phyloP scores from a whole-genome alignment of 2,888 invertebrate genomes.

The Calliopum simillimum region DNA sequence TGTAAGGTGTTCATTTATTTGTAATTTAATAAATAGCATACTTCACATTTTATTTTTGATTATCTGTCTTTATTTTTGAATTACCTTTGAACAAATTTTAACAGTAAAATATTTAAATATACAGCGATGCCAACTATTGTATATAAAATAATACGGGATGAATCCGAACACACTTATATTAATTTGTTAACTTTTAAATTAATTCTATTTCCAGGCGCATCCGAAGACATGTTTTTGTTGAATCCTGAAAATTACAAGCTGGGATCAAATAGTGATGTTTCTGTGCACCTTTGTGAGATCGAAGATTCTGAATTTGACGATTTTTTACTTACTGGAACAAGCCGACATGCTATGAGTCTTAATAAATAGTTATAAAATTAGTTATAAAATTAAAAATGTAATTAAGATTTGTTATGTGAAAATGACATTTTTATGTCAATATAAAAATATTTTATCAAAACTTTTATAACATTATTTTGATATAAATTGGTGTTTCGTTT shows the following conservation, averaged over 20 bases:
- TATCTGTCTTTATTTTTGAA: no score
- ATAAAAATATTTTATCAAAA: not conserved
- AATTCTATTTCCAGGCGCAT: conserved; percentile 35
- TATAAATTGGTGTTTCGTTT: no score
- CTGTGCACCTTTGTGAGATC: conserved; percentile 91
- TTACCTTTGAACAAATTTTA: no score
- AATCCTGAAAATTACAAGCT: conserved; percentile 49
- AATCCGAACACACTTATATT: no score
- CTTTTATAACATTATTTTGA: no score
- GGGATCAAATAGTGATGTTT: conserved; percentile 85
- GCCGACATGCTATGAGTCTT: conserved; percentile 8
- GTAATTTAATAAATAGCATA: no score
- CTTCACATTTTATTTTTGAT: no score
- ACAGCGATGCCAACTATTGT: no score
- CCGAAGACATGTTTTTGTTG: conserved; percentile 25
- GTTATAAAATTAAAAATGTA: not conserved
- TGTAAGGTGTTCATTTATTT: no score
- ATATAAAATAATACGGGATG: no score
- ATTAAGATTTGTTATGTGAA: conserved; percentile 1
- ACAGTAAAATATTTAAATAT: no score
- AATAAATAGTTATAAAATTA: not conserved
- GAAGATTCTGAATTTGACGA: conserved; percentile 86
- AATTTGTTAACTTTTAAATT: not conserved
- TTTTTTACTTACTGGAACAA: conserved; percentile 52
- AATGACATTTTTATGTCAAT: conserved; percentile 7